These are phyloP conservation scores for Copidosoma aretas DNA, from an alignment of 2,888 invertebrate species.

Conservation along the genomic window DNA sequence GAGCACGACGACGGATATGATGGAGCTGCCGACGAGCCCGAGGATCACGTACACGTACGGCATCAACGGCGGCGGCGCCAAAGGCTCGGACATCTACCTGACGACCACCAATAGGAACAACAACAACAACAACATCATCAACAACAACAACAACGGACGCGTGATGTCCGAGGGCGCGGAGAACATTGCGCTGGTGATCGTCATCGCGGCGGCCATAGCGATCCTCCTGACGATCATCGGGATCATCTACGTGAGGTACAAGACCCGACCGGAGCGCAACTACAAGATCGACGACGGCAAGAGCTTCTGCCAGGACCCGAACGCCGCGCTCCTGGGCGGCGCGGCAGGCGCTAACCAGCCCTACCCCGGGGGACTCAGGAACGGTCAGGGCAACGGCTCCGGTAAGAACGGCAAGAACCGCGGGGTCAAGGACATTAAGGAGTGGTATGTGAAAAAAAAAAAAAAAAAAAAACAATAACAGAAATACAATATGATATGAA, in stretches of 20 bases:
- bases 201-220: conserved; percentile 90
- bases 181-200: conserved; percentile 79
- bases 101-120: conserved; percentile 17
- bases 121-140: conserved; percentile 45
- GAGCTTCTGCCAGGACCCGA: conserved; percentile 79
- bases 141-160: conserved; percentile 61
- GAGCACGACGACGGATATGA: conserved; percentile 53
- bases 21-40: conserved; percentile 56
- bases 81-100: conserved; percentile 52
- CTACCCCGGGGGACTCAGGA: conserved; percentile 59
- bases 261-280: conserved; percentile 83
- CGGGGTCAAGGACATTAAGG: conserved; percentile 89
- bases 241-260: conserved; percentile 77
- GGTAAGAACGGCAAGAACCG: conserved; percentile 72
- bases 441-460: conserved; percentile 87
- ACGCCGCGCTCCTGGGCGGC: conserved; percentile 74
- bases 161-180: conserved; percentile 76
- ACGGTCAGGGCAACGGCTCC: conserved; percentile 49
- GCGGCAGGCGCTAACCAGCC: conserved; percentile 60
- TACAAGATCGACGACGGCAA: conserved; percentile 91
- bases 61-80: conserved; percentile 39
- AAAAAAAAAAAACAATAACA: too few species aligned
- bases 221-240: conserved; percentile 89
- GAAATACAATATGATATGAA: too few species aligned
- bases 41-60: conserved; percentile 34